A percentile compares a stretch with the other conserved stretches of the same genome.
Evolutionary conservation across 2,113 vertebrate genomes (phyloP).

Genomic region (Bufo gargarizans): DNA sequence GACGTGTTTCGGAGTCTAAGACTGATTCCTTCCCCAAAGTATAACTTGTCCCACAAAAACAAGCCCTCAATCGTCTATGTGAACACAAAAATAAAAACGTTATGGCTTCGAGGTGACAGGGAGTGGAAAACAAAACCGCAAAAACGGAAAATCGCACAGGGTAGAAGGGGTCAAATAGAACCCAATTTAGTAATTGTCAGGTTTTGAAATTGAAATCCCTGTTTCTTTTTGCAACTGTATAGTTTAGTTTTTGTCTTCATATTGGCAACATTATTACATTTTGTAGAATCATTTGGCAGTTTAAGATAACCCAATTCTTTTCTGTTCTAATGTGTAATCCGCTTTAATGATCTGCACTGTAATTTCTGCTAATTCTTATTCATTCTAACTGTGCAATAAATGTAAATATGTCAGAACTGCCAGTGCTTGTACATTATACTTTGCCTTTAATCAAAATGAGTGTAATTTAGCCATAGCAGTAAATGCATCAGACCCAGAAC

Average conservation of each 20-base stretch:
- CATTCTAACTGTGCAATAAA: not conserved
- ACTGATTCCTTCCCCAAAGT: too few species aligned
- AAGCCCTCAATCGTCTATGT: too few species aligned
- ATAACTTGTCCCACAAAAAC: too few species aligned
- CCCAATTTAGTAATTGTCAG: not conserved
- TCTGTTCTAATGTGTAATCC: not conserved
- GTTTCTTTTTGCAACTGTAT: too few species aligned
- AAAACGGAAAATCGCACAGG: too few species aligned
- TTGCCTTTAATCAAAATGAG: not conserved
- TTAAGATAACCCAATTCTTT: slow-evolving; percentile 7
- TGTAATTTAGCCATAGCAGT: not conserved
- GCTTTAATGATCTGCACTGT: slow-evolving; percentile 32
- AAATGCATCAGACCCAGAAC: not conserved
- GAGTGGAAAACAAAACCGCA: too few species aligned
- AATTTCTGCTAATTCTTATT: slow-evolving; percentile 32
- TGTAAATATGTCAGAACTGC: slow-evolving; percentile 23
- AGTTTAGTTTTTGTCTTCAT: too few species aligned
- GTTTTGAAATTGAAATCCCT: not conserved
- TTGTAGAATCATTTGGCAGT: not conserved
- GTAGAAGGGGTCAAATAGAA: too few species aligned
- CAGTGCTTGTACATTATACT: not conserved
- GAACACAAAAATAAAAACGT: too few species aligned
- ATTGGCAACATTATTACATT: too few species aligned
- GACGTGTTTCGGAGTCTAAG: too few species aligned
- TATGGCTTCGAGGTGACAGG: too few species aligned